Conservation (phyloP, 2,113 vertebrate genomes). For the Grammomys dolichurus region DNA sequence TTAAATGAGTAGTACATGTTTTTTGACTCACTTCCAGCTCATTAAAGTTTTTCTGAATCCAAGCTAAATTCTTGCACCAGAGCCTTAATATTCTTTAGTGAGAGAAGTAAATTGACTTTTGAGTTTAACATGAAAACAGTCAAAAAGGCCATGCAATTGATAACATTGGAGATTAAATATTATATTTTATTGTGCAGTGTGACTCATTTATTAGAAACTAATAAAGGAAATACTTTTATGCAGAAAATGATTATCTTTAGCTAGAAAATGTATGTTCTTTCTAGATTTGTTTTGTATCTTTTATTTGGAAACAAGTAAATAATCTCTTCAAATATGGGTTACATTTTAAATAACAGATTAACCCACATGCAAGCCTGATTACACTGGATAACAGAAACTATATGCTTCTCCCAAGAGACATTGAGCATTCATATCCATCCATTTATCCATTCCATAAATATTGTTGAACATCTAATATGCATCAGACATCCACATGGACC, state of each 20-base stretch:
- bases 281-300: slow-evolving; percentile 57
- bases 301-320: slow-evolving; percentile 61
- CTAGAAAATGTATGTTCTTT: slow-evolving; percentile 43
- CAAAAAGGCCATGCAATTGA: slow-evolving; percentile 60
- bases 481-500: not conserved
- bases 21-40: slow-evolving; percentile 75
- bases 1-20: slow-evolving; percentile 69
- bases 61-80: slow-evolving; percentile 59
- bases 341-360: slow-evolving; percentile 65
- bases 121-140: slow-evolving; percentile 77
- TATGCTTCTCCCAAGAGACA: not conserved
- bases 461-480: not conserved
- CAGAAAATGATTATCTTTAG: slow-evolving; percentile 46
- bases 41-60: slow-evolving; percentile 69
- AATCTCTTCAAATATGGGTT: slow-evolving; percentile 25
- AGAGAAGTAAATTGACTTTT: slow-evolving; percentile 80
- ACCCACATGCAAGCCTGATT: not conserved
- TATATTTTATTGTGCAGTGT: slow-evolving; percentile 72
- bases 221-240: not conserved
- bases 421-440: not conserved
- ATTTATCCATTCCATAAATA: not conserved
- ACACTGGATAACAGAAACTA: not conserved
- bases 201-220: slow-evolving; percentile 69
- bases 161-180: slow-evolving; percentile 66
- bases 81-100: slow-evolving; percentile 63